Base-by-base conservation (phyloP, 2,888 invertebrate genomes). In the Pristionchus entomophagus region DNA sequence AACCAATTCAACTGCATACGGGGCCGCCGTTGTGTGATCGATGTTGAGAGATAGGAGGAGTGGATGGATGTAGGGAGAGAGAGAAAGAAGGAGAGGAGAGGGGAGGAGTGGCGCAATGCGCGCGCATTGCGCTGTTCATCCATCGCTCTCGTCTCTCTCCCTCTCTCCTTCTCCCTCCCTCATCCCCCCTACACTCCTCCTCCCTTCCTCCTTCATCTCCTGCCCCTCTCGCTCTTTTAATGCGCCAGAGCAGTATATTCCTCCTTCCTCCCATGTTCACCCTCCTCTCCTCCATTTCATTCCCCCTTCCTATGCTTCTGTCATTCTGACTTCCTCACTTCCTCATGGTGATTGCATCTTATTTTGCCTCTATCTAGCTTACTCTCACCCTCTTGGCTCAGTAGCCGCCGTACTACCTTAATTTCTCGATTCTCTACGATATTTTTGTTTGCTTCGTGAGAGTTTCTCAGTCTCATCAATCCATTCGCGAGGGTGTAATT, bases 41-140 rank as follows among this genome's bases (percentile, higher is more conserved):
- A 81, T 81, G 81, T 81, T n/a, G 84, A 62, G 84, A 84, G 84
- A 84, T 29, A 59, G 83, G 29, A n/a, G 41, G 65, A 29, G 29
- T 22, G 65, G 26, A 22, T 32, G 84, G 38, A 49, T 29, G 49
- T 45, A 62, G 19, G 83, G 45, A 65, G 29, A 49, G 65, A 41
- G 65, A 59, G 65, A 84, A 17, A 62, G 35, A 38, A 17, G 32
- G 22, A 26, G 56, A 32, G 56, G 56, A 41, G 38, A 56, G 22
- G 22, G 82, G 62, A 45, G 62, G 62, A 65, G 82, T 49, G 83
- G 62, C 83, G 83, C 83, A 83, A 29, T 83, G 62, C 83, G 83
- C 83, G 83, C 83, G 83, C 83, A 83, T 35, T 83, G 83, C 83
- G 83, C 81, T 62, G 41, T 83, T 81, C 81, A 56, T 53, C 59